Percentiles rank a stretch among this genome's conserved stretches.
phyloP scores from a whole-genome alignment of 2,888 invertebrate genomes.

The Suillia variegata region DNA sequence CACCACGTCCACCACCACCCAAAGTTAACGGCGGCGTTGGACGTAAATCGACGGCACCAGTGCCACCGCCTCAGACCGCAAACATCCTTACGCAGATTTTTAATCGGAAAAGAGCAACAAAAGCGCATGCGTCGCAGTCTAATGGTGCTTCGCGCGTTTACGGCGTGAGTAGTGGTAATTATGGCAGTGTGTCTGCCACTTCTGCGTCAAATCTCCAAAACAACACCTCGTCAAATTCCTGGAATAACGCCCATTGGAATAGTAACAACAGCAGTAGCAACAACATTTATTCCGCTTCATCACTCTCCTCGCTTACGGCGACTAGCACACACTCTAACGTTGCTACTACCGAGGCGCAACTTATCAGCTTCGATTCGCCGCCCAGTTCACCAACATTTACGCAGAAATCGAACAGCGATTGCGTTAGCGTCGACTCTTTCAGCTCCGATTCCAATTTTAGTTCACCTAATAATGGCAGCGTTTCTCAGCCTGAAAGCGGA shows the following conservation, averaged over 20 bases:
- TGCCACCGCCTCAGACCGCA: conserved; percentile 42
- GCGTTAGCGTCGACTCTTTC: conserved; percentile 76
- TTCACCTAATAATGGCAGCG: conserved; percentile 65
- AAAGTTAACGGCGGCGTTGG: conserved; percentile 41
- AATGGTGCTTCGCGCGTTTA: conserved; percentile 46
- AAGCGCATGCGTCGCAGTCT: conserved; percentile 37
- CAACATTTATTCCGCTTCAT: conserved; percentile 18
- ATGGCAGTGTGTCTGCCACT: background rate
- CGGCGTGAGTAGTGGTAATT: conserved; percentile 47
- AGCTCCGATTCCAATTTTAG: conserved; percentile 75
- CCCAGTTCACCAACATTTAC: conserved; percentile 78
- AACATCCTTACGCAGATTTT: conserved; percentile 57
- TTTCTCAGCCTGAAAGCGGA: conserved; percentile 77
- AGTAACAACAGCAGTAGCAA: conserved; percentile 24
- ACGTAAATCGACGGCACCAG: conserved; percentile 36
- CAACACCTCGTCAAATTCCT: conserved; percentile 6
- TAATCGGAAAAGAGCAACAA: conserved; percentile 50
- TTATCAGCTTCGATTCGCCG: conserved; percentile 75
- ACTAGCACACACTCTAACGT: conserved; percentile 23
- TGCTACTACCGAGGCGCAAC: conserved; percentile 55
- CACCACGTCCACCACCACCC: conserved; percentile 60
- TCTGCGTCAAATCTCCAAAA: background rate
- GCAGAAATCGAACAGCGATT: conserved; percentile 75
- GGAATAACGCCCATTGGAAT: conserved; percentile 37
- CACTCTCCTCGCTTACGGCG: conserved; percentile 10